A percentile compares a stretch with the other conserved stretches of the same genome.
Conservation (phyloP, 1,140 invertebrate species). For the Ditylenchus dipsaci region DNA sequence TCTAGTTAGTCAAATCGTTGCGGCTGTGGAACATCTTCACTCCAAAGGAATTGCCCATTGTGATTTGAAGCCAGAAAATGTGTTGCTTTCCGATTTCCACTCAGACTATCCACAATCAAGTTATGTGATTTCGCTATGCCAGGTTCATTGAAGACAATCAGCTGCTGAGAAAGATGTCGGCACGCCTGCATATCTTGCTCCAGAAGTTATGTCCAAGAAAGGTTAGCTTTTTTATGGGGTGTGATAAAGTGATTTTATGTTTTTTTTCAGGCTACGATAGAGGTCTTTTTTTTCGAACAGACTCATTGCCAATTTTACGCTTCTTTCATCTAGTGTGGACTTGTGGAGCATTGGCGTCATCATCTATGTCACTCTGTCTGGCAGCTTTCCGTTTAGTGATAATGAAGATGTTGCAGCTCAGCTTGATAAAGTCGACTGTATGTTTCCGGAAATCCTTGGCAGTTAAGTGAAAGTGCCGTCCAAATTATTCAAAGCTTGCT, state of each 20-base stretch:
- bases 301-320: too few species aligned
- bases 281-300: too few species aligned
- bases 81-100: conserved; percentile 43
- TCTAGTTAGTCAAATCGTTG: too few species aligned
- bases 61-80: conserved; percentile 75
- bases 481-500: conserved; percentile 94
- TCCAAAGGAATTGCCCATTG: conserved; percentile 72
- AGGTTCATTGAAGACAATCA: conserved; percentile 95
- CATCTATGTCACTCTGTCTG: conserved; percentile 81
- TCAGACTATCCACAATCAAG: conserved; percentile 64
- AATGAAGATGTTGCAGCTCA: conserved; percentile 98
- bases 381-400: conserved; percentile 96
- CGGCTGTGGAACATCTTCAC: conserved; percentile 93
- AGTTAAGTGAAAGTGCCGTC: conserved; percentile 64
- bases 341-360: conserved; percentile 99
- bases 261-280: conserved; percentile 85
- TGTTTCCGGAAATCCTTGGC: conserved; percentile 95
- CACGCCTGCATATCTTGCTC: conserved; percentile 72
- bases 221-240: not conserved
- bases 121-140: conserved; percentile 98
- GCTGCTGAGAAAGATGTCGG: conserved; percentile 84
- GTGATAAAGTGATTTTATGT: too few species aligned
- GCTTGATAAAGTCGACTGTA: conserved; percentile 95
- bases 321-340: too few species aligned
- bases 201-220: conserved; percentile 81